Evolutionary conservation across 2,113 vertebrate species (phyloP).

Genomic region (Sylvietta virens): DNA sequence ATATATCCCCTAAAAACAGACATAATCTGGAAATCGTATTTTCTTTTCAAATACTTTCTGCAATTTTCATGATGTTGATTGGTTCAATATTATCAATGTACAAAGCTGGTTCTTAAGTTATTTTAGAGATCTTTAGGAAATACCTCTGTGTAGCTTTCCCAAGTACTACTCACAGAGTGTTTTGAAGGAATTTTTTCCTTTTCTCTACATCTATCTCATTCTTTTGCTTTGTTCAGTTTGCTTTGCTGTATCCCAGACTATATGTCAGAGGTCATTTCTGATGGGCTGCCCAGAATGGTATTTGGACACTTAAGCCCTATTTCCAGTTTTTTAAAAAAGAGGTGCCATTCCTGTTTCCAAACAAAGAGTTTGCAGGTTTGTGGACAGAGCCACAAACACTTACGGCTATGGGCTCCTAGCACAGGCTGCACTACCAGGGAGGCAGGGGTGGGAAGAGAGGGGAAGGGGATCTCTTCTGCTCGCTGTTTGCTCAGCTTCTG

Average conservation of each 20-base stretch:
- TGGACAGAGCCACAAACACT: not conserved
- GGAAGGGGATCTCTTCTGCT: not conserved
- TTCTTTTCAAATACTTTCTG: not conserved
- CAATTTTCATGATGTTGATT: not conserved
- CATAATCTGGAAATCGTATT: not conserved
- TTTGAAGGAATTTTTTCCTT: not conserved
- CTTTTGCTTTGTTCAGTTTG: not conserved
- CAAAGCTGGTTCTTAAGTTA: not conserved
- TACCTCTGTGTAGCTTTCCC: not conserved
- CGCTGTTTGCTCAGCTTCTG: not conserved
- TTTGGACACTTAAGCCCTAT: not conserved
- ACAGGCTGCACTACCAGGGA: not conserved
- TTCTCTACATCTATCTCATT: not conserved
- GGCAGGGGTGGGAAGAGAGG: fast-evolving
- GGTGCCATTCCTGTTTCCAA: not conserved
- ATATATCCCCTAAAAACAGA: not conserved
- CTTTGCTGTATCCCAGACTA: not conserved
- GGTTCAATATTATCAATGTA: not conserved
- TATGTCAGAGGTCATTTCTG: not conserved
- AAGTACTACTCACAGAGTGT: not conserved
- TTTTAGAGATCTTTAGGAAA: not conserved
- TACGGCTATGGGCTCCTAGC: not conserved
- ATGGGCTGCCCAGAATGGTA: not conserved
- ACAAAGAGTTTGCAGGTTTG: not conserved
- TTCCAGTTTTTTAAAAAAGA: not conserved